phyloP scores from a whole-genome alignment of 1,140 invertebrate genomes.

The Bombus waltoni region DNA sequence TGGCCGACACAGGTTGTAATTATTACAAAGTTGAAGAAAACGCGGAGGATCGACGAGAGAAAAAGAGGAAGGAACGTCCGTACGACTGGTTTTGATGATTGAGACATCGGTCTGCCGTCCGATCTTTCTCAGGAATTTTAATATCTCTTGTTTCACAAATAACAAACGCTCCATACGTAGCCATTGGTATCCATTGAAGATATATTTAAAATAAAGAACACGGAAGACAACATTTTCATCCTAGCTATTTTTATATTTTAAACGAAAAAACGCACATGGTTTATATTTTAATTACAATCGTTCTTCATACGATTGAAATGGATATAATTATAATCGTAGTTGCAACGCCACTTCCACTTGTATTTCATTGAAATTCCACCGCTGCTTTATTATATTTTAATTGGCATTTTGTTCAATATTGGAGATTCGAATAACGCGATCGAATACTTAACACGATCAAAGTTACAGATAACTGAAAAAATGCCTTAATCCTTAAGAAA shows the following conservation, averaged over 20 bases:
- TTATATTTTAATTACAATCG: too few relatives aligned
- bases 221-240: neutral
- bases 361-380: too few relatives aligned
- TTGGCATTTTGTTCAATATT: too few relatives aligned
- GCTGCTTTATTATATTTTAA: too few relatives aligned
- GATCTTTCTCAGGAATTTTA: neutral
- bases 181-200: neutral
- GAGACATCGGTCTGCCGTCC: constrained; percentile 1
- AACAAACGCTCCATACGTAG: neutral
- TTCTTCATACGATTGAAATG: too few relatives aligned
- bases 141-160: neutral
- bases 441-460: neutral
- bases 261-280: too few relatives aligned
- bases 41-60: neutral
- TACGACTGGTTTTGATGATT: neutral
- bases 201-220: neutral
- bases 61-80: neutral
- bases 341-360: too few relatives aligned
- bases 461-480: neutral
- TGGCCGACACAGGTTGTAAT: constrained; percentile 44
- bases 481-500: neutral
- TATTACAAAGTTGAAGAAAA: constrained; percentile 55
- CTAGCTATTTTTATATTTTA: too few relatives aligned
- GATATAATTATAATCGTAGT: too few relatives aligned
- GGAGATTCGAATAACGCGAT: neutral